Conservation (phyloP, 2,797 vertebrate genomes). For the Squalus acanthias region DNA sequence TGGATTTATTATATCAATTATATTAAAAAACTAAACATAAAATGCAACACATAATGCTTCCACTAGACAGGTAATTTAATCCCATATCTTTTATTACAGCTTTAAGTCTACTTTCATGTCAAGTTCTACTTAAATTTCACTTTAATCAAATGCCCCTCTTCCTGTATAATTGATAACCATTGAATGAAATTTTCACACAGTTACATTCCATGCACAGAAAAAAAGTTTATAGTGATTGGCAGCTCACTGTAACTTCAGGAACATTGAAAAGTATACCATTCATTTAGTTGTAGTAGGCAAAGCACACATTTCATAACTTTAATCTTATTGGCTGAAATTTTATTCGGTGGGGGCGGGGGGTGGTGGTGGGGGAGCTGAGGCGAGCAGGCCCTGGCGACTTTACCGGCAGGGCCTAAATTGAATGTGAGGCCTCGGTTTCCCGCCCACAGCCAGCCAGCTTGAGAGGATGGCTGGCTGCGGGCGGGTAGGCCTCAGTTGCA, state of each 20-base stretch:
- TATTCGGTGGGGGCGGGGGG: too few species aligned
- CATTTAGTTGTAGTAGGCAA: background rate
- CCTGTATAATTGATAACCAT: constrained; percentile 8
- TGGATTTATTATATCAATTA: background rate
- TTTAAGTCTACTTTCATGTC: background rate
- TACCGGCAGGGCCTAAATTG: too few species aligned
- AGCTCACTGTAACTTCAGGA: background rate
- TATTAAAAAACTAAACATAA: background rate
- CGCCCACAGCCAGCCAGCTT: too few species aligned
- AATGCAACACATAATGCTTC: background rate
- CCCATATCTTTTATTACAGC: background rate
- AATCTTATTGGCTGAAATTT: background rate
- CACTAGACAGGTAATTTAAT: background rate
- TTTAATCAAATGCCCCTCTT: background rate
- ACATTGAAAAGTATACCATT: background rate
- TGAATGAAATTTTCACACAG: background rate
- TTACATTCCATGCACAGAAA: background rate
- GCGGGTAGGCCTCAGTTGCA: too few species aligned
- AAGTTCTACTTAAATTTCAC: background rate
- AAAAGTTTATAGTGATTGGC: background rate
- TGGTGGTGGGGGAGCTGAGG: too few species aligned
- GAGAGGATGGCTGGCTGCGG: too few species aligned
- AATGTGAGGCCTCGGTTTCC: too few species aligned
- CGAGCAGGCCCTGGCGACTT: too few species aligned
- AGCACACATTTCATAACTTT: background rate